Conservation (phyloP, 2,113 vertebrate genomes). For the Bos taurus region ARS-UCD2.0 NC_037337.1:1033501-1034000, state of each 20-base stretch:
- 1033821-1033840: neutral
- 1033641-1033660: neutral
- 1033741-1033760: neutral
- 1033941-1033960: neutral
- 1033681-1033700: neutral
- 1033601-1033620: neutral
- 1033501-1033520: neutral
- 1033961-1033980: neutral
- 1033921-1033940: neutral
- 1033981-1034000: neutral
- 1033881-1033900: neutral
- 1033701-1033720: neutral
- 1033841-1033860: neutral
- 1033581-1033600: neutral
- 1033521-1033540: neutral
- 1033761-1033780: neutral
- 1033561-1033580: neutral
- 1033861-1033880: neutral
- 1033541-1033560: neutral
- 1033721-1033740: neutral
- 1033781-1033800: neutral
- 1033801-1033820: neutral
- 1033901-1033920: neutral
- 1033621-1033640: neutral
- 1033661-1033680: neutral